These are phyloP conservation scores for Meloidogyne chitwoodi DNA, from an alignment of 1,140 invertebrate species.

Conservation along the genomic window DNA sequence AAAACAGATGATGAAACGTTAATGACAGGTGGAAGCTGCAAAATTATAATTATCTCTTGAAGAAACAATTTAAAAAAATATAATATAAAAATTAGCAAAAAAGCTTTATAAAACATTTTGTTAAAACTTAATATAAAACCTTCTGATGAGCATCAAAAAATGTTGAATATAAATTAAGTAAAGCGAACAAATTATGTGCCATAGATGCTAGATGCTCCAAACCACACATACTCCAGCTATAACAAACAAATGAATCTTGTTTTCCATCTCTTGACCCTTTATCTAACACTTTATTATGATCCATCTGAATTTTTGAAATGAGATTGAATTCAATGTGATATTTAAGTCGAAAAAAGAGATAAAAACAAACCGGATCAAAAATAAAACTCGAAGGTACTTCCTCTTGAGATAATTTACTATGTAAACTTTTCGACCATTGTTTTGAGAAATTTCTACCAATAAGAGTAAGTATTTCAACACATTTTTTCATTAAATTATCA, in stretches of 20 bases:
- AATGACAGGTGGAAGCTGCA: neutral
- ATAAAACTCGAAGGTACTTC: neutral
- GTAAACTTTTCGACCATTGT: slow-evolving; percentile 1
- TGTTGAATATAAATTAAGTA: slow-evolving; percentile 2
- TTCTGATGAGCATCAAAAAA: neutral
- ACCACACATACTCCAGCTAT: slow-evolving; percentile 4
- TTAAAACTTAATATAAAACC: neutral
- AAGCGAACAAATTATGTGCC: neutral
- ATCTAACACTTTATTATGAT: neutral
- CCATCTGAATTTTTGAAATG: slow-evolving; percentile 9
- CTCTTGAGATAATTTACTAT: neutral
- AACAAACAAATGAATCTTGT: no score
- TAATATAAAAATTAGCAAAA: neutral
- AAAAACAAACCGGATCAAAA: neutral
- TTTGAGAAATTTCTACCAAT: neutral
- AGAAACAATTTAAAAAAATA: neutral
- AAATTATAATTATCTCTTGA: no score
- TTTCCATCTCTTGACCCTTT: neutral
- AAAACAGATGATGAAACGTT: neutral
- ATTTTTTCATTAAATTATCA: neutral
- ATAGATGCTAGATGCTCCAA: slow-evolving; percentile 11
- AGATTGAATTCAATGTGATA: slow-evolving; percentile 2
- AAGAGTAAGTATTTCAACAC: neutral
- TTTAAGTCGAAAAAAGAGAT: neutral
- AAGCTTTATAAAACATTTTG: neutral